phyloP scores from a whole-genome alignment of 2,888 invertebrate species.

The Epinotia nisella region DNA sequence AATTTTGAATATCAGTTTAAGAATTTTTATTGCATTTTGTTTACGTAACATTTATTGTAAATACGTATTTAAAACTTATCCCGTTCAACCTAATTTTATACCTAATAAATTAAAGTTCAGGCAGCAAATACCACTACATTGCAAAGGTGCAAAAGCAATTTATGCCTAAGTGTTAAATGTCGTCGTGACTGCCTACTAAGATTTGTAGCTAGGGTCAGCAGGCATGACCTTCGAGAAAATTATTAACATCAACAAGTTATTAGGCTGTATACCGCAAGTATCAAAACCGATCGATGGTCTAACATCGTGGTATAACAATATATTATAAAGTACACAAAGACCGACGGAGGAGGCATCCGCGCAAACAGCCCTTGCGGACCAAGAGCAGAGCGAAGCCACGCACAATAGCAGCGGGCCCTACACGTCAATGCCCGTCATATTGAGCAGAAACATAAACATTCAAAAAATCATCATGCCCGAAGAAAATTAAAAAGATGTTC shows the following conservation, averaged over 20 bases:
- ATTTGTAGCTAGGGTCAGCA: conserved; percentile 12
- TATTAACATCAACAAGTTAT: neutral
- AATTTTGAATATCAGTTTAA: conserved; percentile 48
- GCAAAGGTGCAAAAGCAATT: neutral
- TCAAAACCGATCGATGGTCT: conserved; percentile 31
- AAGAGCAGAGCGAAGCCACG: conserved; percentile 58
- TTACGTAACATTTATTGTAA: neutral
- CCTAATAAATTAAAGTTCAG: neutral
- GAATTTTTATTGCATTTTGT: too few species aligned
- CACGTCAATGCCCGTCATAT: conserved; percentile 77
- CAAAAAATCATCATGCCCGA: conserved; percentile 77
- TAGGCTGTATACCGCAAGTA: conserved; percentile 21
- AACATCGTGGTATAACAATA: conserved; percentile 40
- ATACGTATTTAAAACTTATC: neutral
- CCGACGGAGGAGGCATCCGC: conserved; percentile 64
- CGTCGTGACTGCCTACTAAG: neutral
- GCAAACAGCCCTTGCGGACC: conserved; percentile 67
- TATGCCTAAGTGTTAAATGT: conserved; percentile 2
- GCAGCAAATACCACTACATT: conserved; percentile 8
- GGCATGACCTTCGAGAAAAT: neutral
- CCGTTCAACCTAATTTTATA: neutral
- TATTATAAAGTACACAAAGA: conserved; percentile 60
- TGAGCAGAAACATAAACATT: conserved; percentile 83
- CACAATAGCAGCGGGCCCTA: conserved; percentile 70
- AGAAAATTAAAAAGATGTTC: conserved; percentile 65